These are phyloP conservation scores for Oxycera nigricornis DNA, from an alignment of 2,888 invertebrate species.

Conservation along the genomic window DNA sequence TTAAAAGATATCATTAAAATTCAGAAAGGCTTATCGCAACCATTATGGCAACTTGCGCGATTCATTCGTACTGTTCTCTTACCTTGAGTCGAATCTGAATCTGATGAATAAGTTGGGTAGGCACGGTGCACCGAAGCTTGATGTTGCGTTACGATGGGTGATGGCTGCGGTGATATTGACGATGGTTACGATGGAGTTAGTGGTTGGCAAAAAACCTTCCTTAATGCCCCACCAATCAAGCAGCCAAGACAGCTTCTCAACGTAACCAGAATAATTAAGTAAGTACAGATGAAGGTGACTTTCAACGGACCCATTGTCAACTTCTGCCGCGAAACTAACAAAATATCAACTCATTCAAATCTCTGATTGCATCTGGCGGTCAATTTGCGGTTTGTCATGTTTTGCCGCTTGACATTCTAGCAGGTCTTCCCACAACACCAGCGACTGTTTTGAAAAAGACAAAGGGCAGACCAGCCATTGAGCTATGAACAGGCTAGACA, in stretches of 20 bases:
- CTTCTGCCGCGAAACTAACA: not conserved
- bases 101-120: not conserved
- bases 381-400: not conserved
- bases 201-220: not conserved
- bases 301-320: not conserved
- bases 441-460: not conserved
- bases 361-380: not conserved
- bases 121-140: not conserved
- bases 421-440: not conserved
- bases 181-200: not conserved
- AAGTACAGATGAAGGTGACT: not conserved
- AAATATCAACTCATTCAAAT: not conserved
- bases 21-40: constrained; percentile 32
- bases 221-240: not conserved
- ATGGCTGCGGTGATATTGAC: not conserved
- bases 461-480: not conserved
- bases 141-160: not conserved
- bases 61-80: constrained; percentile 32
- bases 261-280: not conserved
- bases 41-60: constrained; percentile 29
- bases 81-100: constrained; percentile 21
- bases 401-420: not conserved
- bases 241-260: not conserved
- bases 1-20: constrained; percentile 33
- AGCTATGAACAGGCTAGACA: not conserved